Evolutionary conservation across 1,140 invertebrate species (phyloP), one percentile per base, ranked within the genome.

Genomic region (Trinorchestia longiramus): DNA sequence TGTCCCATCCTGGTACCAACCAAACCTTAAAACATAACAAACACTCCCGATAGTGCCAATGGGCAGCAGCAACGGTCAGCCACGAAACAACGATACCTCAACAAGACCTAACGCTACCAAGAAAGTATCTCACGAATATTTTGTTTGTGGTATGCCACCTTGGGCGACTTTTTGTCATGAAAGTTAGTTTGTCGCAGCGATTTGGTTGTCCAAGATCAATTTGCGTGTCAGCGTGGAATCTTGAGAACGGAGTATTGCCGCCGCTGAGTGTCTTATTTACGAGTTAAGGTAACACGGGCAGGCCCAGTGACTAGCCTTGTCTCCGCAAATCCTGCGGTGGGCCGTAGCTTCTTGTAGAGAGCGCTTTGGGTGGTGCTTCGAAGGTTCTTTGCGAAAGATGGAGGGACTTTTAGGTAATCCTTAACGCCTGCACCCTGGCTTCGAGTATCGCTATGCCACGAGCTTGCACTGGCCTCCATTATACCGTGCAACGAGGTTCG

Each of bases 281-380:
- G 43, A 43, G 41, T 28, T 90, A 36, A 36, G n/a, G 36, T 15
- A 42, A 0, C 41, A 42, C 28, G 41, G 88, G 6, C 41, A 42
- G 41, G n/a, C 43, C n/a, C 3, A 11, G 11, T 43, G 92, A 94
- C 92, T 94, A 45, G 43, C 92, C 43, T 47, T 94, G 92, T 94
- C 92, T 44, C 44, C 92, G 92, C 92, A 94, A 94, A 94, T 94
- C 92, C 92, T 47, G 17, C 17, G 43, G 41, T 40, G 41, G 92
- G 92, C 92, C 92, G 44, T 94, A 94, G 92, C 92, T 94, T 94
- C 92, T 94, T 94, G 92, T 94, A 94, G 92, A 94, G 92, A 94
- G 92, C 92, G 92, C 92, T 94, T 94, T 47, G 44, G 92, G 92
- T 43, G 41, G 92, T 45, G 92, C 47, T 94, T 45, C 43, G 36